Evolutionary conservation across 1,140 invertebrate genomes (phyloP).

Genomic region (Drosophila punjabiensis): DNA sequence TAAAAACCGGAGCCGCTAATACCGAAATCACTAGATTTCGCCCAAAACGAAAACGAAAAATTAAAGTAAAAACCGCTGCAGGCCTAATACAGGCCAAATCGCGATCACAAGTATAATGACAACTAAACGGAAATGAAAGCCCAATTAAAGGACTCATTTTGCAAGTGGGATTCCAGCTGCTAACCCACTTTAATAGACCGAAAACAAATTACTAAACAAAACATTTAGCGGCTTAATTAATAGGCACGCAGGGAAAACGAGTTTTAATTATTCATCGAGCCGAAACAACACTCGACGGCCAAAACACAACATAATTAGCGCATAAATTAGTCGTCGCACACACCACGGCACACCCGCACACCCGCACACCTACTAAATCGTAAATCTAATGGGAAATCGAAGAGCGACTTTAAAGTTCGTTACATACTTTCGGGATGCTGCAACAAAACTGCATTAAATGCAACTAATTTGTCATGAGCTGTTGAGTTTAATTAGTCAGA

Average conservation of each 20-base stretch:
- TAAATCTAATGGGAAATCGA: slow-evolving; percentile 43
- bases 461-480: slow-evolving; percentile 31
- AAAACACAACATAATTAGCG: slow-evolving; percentile 66
- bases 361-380: slow-evolving; percentile 24
- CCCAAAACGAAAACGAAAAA: no score
- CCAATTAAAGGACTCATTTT: slow-evolving; percentile 23
- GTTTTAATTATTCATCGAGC: slow-evolving; percentile 65
- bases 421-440: background rate
- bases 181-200: slow-evolving; percentile 25
- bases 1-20: no score
- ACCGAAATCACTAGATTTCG: no score
- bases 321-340: slow-evolving; percentile 59
- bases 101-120: background rate
- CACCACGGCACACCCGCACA: background rate
- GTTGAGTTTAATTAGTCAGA: slow-evolving; percentile 47
- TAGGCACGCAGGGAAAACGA: slow-evolving; percentile 51
- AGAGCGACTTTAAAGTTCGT: slow-evolving; percentile 20
- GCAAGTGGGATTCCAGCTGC: slow-evolving; percentile 8
- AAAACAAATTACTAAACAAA: slow-evolving; percentile 63
- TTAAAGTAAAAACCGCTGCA: no score
- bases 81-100: no score
- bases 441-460: slow-evolving; percentile 15
- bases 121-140: background rate
- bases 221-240: slow-evolving; percentile 65
- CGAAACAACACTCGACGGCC: slow-evolving; percentile 43